Evolutionary conservation across 2,888 invertebrate genomes (phyloP), one percentile per base, ranked within the genome.

Genomic region (Cheilosia variabilis): DNA sequence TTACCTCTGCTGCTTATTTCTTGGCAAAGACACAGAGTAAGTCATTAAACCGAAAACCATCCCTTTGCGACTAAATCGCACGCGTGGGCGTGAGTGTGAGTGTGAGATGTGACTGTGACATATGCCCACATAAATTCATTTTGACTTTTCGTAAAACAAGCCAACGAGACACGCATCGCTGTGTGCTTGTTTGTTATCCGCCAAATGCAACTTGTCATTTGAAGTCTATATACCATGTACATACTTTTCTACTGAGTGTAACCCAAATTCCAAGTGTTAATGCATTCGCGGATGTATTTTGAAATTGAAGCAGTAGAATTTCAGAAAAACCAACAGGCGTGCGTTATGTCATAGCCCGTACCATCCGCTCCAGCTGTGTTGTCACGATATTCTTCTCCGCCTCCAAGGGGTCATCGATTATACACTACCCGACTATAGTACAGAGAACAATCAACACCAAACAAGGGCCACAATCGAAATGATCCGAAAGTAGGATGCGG

Each of bases 1-100:
- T 76, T 68, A 76, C 68, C 31, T 27, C 53, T 22, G 68, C 17
- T n/a, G 24, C 34, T 24, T 50, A 41, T 57, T 57, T 81, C 58
- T 84, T 79, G 79, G 69, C 83, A 79, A 5, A 71, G 58, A 69
- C 73, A 58, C 73, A 53, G 50, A 79, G 57, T 52, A 79, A 83
- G 73, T 83, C 83, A 84, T 79, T 84, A 79, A 73, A 73, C 60
- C 55, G 57, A 47, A 43, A 22, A 3, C 63, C 50, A 50, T 66
- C 47, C 27, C 62, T 34, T 60, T 31, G 65, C 24, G 58, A 41
- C 55, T 50, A 66, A 22, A 66, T 72, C 0, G 27, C 27, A 52
- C 27, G 15, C 24, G 43, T 27, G 43, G 17, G 62, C 13, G 57
- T 45, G 4, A 13, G 34, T 45, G 53, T 68, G 58, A 50, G 50